Evolutionary conservation across 1,140 invertebrate genomes (phyloP).

Genomic region (Lasioglossum albipes): DNA sequence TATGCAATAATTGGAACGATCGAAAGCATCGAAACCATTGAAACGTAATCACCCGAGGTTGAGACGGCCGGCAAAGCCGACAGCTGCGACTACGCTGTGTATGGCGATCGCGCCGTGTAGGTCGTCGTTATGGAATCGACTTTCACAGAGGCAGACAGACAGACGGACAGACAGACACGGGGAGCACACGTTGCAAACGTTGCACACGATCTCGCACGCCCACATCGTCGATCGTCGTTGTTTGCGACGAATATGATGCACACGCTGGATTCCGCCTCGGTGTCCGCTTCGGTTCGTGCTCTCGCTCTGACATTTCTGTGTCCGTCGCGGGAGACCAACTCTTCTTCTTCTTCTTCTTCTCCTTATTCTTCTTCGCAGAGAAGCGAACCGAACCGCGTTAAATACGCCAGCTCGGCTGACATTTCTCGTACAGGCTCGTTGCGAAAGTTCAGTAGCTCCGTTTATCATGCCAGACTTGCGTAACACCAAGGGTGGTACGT

Average conservation of each 20-base stretch:
- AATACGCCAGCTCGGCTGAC: conserved; percentile 10
- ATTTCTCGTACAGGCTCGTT: conserved; percentile 23
- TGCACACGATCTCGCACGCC: background rate
- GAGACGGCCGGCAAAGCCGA: conserved; percentile 51
- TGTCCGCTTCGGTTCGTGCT: background rate
- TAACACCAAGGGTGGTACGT: background rate
- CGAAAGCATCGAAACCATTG: conserved; percentile 59
- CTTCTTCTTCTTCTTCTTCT: too few relatives aligned
- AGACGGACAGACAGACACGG: background rate
- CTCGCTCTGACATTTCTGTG: conserved; percentile 24
- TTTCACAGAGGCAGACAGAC: conserved; percentile 4
- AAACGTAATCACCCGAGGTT: conserved; percentile 56
- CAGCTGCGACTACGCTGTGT: conserved; percentile 50
- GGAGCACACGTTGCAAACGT: background rate
- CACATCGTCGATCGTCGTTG: background rate
- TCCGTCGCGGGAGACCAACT: background rate
- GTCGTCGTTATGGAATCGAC: conserved; percentile 44
- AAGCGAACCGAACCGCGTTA: background rate
- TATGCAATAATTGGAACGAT: conserved; percentile 50
- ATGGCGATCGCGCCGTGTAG: conserved; percentile 33
- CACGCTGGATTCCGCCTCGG: background rate
- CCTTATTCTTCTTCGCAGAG: background rate
- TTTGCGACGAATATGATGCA: conserved; percentile 21
- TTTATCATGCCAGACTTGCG: background rate
- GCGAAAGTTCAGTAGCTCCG: conserved; percentile 34